A percentile compares a stretch with the other conserved stretches of the same genome.
phyloP scores from a whole-genome alignment of 2,888 invertebrate genomes.

The Synergus umbraculus region DNA sequence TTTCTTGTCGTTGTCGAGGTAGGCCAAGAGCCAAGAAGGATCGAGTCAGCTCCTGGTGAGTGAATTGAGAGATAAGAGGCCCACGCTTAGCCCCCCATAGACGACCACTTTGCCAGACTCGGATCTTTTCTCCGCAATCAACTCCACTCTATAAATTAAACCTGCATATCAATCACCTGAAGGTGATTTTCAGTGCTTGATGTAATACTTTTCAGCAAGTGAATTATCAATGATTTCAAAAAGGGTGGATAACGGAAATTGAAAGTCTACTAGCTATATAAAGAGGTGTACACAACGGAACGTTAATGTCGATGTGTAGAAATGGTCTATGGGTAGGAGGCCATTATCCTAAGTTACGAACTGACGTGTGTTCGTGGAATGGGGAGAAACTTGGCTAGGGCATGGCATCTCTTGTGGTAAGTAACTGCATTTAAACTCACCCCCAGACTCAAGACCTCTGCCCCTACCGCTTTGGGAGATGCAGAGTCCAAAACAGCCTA shows the following conservation, averaged over 20 bases:
- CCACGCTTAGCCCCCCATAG: slow-evolving; percentile 63
- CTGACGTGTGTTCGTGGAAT: slow-evolving; percentile 57
- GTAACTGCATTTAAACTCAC: slow-evolving; percentile 66
- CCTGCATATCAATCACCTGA: slow-evolving; percentile 39
- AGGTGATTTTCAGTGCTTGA: slow-evolving; percentile 46
- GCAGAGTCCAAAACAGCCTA: slow-evolving; percentile 38
- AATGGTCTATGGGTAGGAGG: slow-evolving; percentile 56
- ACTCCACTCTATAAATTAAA: neutral
- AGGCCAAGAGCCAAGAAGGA: slow-evolving; percentile 45
- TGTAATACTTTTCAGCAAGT: slow-evolving; percentile 14
- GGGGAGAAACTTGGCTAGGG: slow-evolving; percentile 63
- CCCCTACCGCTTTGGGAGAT: slow-evolving; percentile 39
- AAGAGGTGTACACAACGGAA: slow-evolving; percentile 56
- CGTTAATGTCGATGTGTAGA: slow-evolving; percentile 66
- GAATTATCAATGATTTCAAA: slow-evolving; percentile 49
- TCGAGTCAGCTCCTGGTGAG: slow-evolving; percentile 61
- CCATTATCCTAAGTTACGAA: slow-evolving; percentile 70
- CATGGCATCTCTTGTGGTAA: slow-evolving; percentile 58
- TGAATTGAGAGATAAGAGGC: slow-evolving; percentile 75
- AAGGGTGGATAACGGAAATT: slow-evolving; percentile 46
- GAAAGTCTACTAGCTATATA: slow-evolving; percentile 30
- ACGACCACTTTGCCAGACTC: slow-evolving; percentile 50
- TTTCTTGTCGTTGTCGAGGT: slow-evolving; percentile 48
- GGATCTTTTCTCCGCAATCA: slow-evolving; percentile 25
- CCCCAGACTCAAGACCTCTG: slow-evolving; percentile 45